A percentile compares a stretch with the other conserved stretches of the same genome.
Evolutionary conservation across 2,113 vertebrate genomes (phyloP).

Genomic region (Halichoerus grypus): DNA sequence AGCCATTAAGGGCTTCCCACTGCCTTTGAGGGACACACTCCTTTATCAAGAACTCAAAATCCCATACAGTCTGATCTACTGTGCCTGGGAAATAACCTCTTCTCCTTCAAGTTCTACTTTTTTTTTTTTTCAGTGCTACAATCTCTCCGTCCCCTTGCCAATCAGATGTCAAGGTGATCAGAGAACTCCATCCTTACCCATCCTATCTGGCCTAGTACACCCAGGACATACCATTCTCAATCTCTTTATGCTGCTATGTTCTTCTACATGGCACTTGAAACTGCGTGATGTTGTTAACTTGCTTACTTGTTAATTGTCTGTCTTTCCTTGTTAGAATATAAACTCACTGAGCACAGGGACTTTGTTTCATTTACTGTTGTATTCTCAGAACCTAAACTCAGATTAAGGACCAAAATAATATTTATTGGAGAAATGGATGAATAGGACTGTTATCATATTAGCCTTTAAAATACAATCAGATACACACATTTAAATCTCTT

Average conservation of each 20-base stretch:
- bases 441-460: neutral
- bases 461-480: neutral
- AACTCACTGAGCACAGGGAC: neutral
- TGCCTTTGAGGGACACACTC: neutral
- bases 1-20: neutral
- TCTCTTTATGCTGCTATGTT: neutral
- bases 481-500: neutral
- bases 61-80: neutral
- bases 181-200: neutral
- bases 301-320: neutral
- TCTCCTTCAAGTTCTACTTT: neutral
- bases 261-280: neutral
- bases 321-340: neutral
- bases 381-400: neutral
- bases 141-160: neutral
- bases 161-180: neutral
- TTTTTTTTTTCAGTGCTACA: neutral
- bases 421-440: neutral
- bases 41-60: constrained; percentile 34
- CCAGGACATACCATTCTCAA: neutral
- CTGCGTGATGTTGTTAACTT: neutral
- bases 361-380: neutral
- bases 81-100: neutral
- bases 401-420: neutral
- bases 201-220: neutral